Evolutionary conservation across 64 coral and sea anemone species (phyloP), one percentile per base, ranked within the genome.

Genomic region (Montipora sp.): DNA sequence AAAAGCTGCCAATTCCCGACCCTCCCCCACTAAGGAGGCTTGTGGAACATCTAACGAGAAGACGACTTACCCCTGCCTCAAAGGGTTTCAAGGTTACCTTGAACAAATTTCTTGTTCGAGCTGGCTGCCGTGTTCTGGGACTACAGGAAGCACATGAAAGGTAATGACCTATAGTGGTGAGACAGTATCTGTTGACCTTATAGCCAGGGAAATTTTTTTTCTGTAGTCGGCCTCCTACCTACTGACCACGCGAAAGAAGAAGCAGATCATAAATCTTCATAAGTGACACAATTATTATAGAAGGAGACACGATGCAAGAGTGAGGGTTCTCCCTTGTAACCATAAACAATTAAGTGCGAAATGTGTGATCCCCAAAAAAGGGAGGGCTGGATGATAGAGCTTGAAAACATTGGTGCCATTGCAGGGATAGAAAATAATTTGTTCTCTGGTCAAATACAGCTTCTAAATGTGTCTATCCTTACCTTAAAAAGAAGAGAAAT

Each of bases 21-120:
- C 94, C 94, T 27, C 94, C 94, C 5, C 74, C 94, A 22, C 77
- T 95, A n/a, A 91, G 87, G 11, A 77, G 47, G 8, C 90, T 95
- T n/a, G 68, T 89, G 16, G 94, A 95, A 15, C 83, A 82, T 77
- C 77, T 95, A 2, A 65, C 80, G 8, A 59, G 90, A 22, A 77
- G 94, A 77, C 70, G 74, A 88, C 13, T 80, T 45, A 69, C 77
- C 22, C 84, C 79, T 22, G 27, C 59, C 60, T 47, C 86, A 65
- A 63, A n/a, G 27, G 70, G 73, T 81, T 27, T 92, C 27, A 63
- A 92, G 88, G 61, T 24, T 89, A 22, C 23, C 78, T 59, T 89
- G 53, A 65, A 95, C 79, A 66, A 47, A 69, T 8, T 83, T 95
- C 50, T 84, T 92, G 91, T 92, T 83, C 61, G 22, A 51, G 69